Percentiles rank a stretch among this genome's conserved stretches.
Conservation (phyloP, 2,113 vertebrate genomes). For the Saguinus midas region DNA sequence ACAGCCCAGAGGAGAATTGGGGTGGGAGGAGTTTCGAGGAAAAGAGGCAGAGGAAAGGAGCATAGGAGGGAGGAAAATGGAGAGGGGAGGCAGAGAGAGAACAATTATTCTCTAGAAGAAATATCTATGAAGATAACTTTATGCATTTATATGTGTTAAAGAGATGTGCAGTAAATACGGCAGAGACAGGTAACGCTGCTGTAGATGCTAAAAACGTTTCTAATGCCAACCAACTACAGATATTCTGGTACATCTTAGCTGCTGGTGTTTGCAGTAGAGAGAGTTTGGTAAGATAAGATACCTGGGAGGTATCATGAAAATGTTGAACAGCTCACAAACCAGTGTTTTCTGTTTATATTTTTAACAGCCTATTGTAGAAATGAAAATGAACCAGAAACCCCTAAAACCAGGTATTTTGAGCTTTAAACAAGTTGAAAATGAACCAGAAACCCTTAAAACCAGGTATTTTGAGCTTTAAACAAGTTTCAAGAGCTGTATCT, state of each 20-base stretch:
- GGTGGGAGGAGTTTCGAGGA: neutral
- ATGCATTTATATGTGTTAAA: neutral
- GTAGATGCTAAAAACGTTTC: neutral
- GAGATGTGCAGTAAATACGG: neutral
- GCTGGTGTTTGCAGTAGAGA: neutral
- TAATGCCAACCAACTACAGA: neutral
- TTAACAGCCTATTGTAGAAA: neutral
- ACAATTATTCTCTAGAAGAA: neutral
- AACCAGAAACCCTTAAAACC: slow-evolving; percentile 2
- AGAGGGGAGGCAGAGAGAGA: neutral
- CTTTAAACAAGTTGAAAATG: neutral
- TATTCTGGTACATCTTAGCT: neutral
- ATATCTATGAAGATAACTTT: neutral
- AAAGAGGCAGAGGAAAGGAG: neutral
- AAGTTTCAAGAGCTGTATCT: neutral
- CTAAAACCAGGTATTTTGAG: slow-evolving; percentile 32
- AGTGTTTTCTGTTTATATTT: slow-evolving; percentile 39
- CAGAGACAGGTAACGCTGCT: neutral
- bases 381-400: neutral
- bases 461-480: slow-evolving; percentile 26
- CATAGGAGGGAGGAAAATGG: neutral
- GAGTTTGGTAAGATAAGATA: neutral
- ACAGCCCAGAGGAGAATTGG: neutral
- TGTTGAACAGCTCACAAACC: neutral
- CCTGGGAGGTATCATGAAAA: neutral